A percentile compares a stretch with the other conserved stretches of the same genome.
These are phyloP conservation scores for Corticium candelabrum DNA, from an alignment of 37 sponge, comb jelly and placozoan genomes.

Conservation along the genomic window DNA sequence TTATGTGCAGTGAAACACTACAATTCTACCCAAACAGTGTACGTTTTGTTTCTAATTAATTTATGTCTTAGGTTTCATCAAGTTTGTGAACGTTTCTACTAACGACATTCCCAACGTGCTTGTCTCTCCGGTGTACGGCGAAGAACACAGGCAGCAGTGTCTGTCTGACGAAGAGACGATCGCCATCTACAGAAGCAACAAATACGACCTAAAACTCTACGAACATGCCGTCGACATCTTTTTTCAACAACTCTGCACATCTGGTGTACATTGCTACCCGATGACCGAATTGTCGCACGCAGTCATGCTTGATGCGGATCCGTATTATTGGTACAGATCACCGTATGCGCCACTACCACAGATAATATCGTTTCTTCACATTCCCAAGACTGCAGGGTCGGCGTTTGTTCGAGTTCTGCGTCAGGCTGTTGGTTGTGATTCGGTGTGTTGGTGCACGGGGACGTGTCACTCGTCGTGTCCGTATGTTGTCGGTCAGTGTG, in stretches of 20 bases:
- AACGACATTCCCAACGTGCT: neutral
- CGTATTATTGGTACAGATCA: neutral
- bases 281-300: neutral
- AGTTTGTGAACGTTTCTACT: too few relatives aligned
- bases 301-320: too few relatives aligned
- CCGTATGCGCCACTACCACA: neutral
- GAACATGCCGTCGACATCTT: neutral
- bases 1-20: too few relatives aligned
- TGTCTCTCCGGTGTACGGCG: neutral
- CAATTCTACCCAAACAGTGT: too few relatives aligned
- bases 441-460: neutral
- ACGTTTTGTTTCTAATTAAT: too few relatives aligned
- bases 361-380: neutral
- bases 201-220: neutral
- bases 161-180: neutral
- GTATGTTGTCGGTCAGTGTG: neutral
- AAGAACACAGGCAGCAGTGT: neutral
- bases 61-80: too few relatives aligned
- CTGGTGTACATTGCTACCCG: neutral
- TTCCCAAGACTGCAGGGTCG: neutral
- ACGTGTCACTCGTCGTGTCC: neutral
- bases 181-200: neutral
- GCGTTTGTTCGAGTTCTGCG: neutral
- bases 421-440: neutral
- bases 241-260: neutral